Evolutionary conservation across 2,113 vertebrate species (phyloP), one percentile per base, ranked within the genome.

Genomic region (Seriola rivoliana): DNA sequence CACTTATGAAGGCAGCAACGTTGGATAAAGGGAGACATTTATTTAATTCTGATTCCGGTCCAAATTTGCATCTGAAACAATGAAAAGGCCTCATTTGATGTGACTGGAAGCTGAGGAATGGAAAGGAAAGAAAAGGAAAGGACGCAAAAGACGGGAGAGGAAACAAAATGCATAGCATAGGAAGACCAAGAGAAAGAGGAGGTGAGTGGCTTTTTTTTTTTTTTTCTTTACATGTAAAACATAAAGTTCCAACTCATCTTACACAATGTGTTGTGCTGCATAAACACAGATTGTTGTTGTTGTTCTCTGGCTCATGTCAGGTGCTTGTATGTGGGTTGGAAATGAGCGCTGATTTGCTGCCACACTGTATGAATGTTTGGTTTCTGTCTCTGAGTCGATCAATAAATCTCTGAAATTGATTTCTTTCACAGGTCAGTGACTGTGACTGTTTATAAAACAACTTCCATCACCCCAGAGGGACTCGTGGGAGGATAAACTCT

Each of bases 61-160:
- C 78, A 85, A 86, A 94, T 95, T 93, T 90, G 88, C 90, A 93
- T 94, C 80, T 88, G 84, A 93, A 93, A 93, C 93, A 94, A 93
- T 91, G 84, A 76, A 87, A 86, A 80, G 81, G 87, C 54, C 63
- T 71, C 48, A 58, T 85, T 83, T 88, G 82, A 88, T 57, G 78
- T 71, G 81, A 78, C 74, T 73, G 54, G 46, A 55, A 48, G 52
- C 13, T 66, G 3, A 11, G 23, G 25, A 42, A 66, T 58, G 14
- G 50, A 54, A 38, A 11, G 25, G 12, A 42, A 32, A 73, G 10
- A 57, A 25, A 29, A 0, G 2, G 52, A 58, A 19, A 66, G 16
- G 48, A 16, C 1, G 44, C 10, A 46, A 12, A 10, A 46, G 10
- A 46, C 1, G 4, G 10, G 4, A 23, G 52, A 34, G 8, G 54